Conservation (phyloP, 23 tunicate genomes). For the Clavelina lepadiformis region DNA sequence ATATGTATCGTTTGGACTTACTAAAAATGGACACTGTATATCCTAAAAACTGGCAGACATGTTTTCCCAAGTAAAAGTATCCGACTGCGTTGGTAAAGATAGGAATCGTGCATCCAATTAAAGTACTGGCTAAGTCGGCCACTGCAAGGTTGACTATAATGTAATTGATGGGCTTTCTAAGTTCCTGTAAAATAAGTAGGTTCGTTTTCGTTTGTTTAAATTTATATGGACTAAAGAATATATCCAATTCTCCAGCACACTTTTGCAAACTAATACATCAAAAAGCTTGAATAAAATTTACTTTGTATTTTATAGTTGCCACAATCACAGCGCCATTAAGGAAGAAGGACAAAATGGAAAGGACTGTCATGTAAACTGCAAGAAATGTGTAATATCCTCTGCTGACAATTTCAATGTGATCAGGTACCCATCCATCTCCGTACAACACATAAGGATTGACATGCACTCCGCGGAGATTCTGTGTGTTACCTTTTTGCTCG, state of each 20-base stretch:
- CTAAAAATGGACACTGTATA: conserved; percentile 17
- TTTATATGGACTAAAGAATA: not conserved
- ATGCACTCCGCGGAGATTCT: not conserved
- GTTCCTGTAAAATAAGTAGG: conserved; percentile 1
- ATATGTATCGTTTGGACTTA: no score
- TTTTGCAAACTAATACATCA: not conserved
- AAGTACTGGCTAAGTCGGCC: conserved; percentile 17
- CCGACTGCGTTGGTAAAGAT: conserved; percentile 21
- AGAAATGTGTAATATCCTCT: not conserved
- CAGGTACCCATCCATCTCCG: conserved; percentile 10
- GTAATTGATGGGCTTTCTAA: conserved; percentile 40
- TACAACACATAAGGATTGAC: not conserved
- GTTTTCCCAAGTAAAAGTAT: conserved; percentile 30
- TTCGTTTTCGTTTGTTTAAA: not conserved
- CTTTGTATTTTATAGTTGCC: conserved; percentile 18
- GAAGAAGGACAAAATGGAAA: not conserved
- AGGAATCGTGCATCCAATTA: conserved; percentile 2
- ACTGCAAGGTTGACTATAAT: conserved; percentile 34
- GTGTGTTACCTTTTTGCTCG: not conserved
- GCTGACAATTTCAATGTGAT: not conserved
- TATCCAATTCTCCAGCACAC: no score
- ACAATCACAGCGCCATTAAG: conserved; percentile 3
- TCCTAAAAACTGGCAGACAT: conserved; percentile 28
- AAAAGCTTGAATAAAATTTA: not conserved
- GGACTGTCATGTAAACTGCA: conserved; percentile 1